These are phyloP conservation scores for Sarcophaga variegata DNA, from an alignment of 2,888 invertebrate genomes.

Conservation along the genomic window DNA sequence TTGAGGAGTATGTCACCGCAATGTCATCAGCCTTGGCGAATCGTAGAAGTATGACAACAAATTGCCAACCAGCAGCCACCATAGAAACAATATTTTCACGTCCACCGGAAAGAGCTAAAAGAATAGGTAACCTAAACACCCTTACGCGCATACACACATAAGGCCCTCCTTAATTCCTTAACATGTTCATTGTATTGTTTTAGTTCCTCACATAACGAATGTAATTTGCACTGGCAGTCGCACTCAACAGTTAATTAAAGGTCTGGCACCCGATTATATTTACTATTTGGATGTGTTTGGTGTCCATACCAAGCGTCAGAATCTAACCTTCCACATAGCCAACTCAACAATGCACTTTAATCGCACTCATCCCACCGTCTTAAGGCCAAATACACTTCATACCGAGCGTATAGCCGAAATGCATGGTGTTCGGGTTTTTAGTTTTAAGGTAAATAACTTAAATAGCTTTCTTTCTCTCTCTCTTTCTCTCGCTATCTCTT, in stretches of 20 bases:
- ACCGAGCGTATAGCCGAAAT: slow-evolving; percentile 83
- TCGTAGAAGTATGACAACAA: slow-evolving; percentile 63
- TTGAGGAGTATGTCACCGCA: slow-evolving; percentile 73
- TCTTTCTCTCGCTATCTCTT: too few species aligned
- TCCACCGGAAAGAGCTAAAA: slow-evolving; percentile 76
- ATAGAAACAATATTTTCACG: slow-evolving; percentile 77
- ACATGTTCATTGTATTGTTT: background rate
- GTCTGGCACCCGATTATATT: slow-evolving; percentile 77
- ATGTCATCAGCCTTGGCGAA: slow-evolving; percentile 19
- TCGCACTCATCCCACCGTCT: slow-evolving; percentile 79
- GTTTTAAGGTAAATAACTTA: slow-evolving; percentile 83
- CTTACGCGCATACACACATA: background rate
- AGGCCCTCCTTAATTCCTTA: background rate
- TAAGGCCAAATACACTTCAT: slow-evolving; percentile 82
- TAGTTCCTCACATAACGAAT: slow-evolving; percentile 74
- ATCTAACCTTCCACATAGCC: slow-evolving; percentile 79
- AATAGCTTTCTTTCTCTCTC: background rate
- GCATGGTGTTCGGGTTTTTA: slow-evolving; percentile 83
- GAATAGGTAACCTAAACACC: slow-evolving; percentile 73
- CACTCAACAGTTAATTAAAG: slow-evolving; percentile 78
- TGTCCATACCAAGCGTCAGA: slow-evolving; percentile 79
- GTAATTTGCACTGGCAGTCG: slow-evolving; percentile 80
- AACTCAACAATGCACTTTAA: slow-evolving; percentile 78
- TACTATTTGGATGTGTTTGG: slow-evolving; percentile 81
- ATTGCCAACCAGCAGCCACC: slow-evolving; percentile 71